phyloP scores from a whole-genome alignment of 2,888 invertebrate genomes.

The Tetragnatha montana region DNA sequence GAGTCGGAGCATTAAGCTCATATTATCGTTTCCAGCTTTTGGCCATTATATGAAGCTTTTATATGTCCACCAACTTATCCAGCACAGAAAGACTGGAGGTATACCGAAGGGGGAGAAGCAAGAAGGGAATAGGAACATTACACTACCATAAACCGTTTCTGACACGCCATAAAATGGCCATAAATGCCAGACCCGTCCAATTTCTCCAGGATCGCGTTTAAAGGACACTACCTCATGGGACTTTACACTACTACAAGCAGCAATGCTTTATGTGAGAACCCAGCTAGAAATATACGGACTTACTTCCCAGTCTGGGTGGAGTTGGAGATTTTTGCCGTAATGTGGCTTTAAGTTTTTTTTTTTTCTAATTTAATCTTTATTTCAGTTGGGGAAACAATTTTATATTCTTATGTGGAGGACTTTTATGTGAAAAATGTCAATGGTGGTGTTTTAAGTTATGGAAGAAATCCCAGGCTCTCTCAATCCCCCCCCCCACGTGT shows the following conservation, averaged over 20 bases:
- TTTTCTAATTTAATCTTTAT: slow-evolving; percentile 59
- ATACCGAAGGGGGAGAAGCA: slow-evolving; percentile 37
- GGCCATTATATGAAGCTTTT: slow-evolving; percentile 71
- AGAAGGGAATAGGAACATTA: slow-evolving; percentile 65
- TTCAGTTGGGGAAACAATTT: slow-evolving; percentile 35
- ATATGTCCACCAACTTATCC: slow-evolving; percentile 69
- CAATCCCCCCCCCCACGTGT: not conserved
- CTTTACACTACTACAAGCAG: slow-evolving; percentile 59
- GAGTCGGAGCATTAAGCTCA: slow-evolving; percentile 66
- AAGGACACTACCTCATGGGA: slow-evolving; percentile 55
- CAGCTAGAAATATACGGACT: slow-evolving; percentile 18
- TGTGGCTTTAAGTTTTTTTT: slow-evolving; percentile 45
- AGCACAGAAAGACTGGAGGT: slow-evolving; percentile 51
- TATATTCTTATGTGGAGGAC: slow-evolving; percentile 56
- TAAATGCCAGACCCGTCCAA: slow-evolving; percentile 70
- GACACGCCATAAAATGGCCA: slow-evolving; percentile 70
- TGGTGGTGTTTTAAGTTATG: not conserved
- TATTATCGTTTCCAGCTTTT: slow-evolving; percentile 70
- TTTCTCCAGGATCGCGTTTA: slow-evolving; percentile 64
- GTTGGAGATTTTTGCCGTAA: slow-evolving; percentile 30
- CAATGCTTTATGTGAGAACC: slow-evolving; percentile 50
- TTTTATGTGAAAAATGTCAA: slow-evolving; percentile 45
- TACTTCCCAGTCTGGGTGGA: slow-evolving; percentile 11
- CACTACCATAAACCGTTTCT: slow-evolving; percentile 70
- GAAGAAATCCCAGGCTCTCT: not conserved